Evolutionary conservation across 1,140 invertebrate genomes (phyloP).

Genomic region (Ostrea denselamellosa): DNA sequence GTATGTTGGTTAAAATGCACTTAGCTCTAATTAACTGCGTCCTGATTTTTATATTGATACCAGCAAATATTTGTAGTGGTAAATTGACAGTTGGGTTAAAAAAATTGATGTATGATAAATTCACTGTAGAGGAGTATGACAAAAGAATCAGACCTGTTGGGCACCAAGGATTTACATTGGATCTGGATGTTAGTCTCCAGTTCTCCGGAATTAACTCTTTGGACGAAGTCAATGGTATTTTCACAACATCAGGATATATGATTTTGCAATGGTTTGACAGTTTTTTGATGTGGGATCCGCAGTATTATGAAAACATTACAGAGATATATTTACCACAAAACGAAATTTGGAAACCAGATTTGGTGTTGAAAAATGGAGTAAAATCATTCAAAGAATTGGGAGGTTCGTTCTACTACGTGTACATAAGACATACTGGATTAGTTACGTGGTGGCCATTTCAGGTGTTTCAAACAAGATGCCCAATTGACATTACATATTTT

Average conservation of each 20-base stretch:
- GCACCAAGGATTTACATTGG: not conserved
- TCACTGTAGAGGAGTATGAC: slow-evolving; percentile 32
- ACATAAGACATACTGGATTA: not conserved
- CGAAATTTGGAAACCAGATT: slow-evolving; percentile 53
- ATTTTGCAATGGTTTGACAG: slow-evolving; percentile 19
- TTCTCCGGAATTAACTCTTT: slow-evolving; percentile 1
- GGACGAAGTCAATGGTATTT: slow-evolving; percentile 18
- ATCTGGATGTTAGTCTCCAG: slow-evolving; percentile 9
- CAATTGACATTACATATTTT: slow-evolving; percentile 41
- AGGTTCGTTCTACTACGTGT: slow-evolving; percentile 9
- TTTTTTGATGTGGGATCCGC: slow-evolving; percentile 3
- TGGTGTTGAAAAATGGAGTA: slow-evolving; percentile 47
- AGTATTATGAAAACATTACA: not conserved
- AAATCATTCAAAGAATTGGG: slow-evolving; percentile 43
- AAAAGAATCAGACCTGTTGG: not conserved
- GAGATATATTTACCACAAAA: slow-evolving; percentile 42
- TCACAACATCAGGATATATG: not conserved
- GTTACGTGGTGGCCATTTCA: slow-evolving; percentile 46
- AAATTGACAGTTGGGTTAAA: slow-evolving; percentile 16
- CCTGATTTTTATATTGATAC: not conserved
- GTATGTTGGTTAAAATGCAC: not conserved
- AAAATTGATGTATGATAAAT: slow-evolving; percentile 9
- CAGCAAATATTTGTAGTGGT: not conserved
- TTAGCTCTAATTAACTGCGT: not conserved
- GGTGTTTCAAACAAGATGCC: slow-evolving; percentile 47